Evolutionary conservation across 2,113 vertebrate genomes (phyloP).

Genomic region (Myxocyprinus asiaticus): DNA sequence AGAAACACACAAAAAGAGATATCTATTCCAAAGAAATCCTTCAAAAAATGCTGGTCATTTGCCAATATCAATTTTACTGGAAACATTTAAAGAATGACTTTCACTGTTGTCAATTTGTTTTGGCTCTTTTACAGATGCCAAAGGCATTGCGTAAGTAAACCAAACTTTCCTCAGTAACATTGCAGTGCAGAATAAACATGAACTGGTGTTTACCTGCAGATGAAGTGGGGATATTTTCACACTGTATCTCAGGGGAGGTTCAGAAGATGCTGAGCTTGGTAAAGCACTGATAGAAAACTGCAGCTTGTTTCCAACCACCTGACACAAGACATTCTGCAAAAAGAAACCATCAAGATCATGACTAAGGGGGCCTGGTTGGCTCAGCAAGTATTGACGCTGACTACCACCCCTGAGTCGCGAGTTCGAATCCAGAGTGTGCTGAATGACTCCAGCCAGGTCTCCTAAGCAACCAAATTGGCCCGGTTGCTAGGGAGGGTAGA

Average conservation of each 20-base stretch:
- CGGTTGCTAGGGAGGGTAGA: too few relatives aligned
- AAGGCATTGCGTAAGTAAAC: not conserved
- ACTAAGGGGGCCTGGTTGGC: not conserved
- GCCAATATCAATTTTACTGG: not conserved
- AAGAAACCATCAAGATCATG: constrained; percentile 38
- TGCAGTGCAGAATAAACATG: constrained; percentile 3
- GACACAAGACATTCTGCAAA: constrained; percentile 82
- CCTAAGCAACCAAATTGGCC: too few relatives aligned
- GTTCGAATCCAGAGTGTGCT: too few relatives aligned
- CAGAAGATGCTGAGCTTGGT: not conserved
- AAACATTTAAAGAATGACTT: not conserved
- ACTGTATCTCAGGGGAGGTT: constrained; percentile 66
- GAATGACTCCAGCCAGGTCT: too few relatives aligned
- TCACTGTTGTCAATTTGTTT: constrained; percentile 5
- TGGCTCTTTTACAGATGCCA: not conserved
- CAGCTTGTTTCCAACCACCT: constrained; percentile 78
- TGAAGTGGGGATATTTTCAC: constrained; percentile 81
- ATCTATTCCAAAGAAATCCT: not conserved
- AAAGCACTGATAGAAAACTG: constrained; percentile 76
- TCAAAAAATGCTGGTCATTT: constrained; percentile 6
- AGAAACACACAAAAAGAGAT: constrained; percentile 10
- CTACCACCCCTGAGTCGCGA: too few relatives aligned
- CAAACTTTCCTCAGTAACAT: not conserved
- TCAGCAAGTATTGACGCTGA: too few relatives aligned
- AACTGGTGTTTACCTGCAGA: constrained; percentile 80